phyloP scores from a whole-genome alignment of 2,113 vertebrate genomes.

The Oreochromis aureus region DNA sequence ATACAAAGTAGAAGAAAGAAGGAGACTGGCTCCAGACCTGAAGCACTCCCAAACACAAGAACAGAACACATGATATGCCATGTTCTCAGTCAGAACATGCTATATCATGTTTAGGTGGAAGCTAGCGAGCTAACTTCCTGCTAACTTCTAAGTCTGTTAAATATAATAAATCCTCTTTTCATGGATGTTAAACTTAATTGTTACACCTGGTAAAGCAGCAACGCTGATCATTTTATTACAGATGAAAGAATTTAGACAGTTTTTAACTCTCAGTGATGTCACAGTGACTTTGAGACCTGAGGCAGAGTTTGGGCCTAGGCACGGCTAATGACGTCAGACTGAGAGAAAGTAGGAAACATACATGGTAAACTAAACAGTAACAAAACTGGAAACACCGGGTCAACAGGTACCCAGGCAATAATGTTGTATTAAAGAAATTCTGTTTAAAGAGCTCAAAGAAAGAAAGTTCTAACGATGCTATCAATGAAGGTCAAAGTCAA shows the following conservation, averaged over 20 bases:
- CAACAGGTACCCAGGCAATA: not conserved
- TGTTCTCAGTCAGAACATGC: not conserved
- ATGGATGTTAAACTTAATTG: not conserved
- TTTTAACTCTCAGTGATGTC: not conserved
- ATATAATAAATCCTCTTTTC: rapidly evolving
- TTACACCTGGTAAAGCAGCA: not conserved
- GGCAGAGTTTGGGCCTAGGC: not conserved
- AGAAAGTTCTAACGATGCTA: not conserved
- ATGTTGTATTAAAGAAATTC: not conserved
- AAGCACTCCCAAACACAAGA: not conserved
- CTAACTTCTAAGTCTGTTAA: not conserved
- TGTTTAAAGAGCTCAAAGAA: not conserved
- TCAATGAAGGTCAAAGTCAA: not conserved
- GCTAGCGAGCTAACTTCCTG: not conserved
- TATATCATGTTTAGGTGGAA: rapidly evolving
- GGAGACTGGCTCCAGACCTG: not conserved
- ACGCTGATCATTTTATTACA: rapidly evolving
- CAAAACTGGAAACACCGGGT: not conserved
- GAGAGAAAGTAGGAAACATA: not conserved
- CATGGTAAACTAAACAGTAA: not conserved
- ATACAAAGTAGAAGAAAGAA: not conserved
- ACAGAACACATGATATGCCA: not conserved
- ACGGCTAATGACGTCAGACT: rapidly evolving
- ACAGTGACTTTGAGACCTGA: not conserved
- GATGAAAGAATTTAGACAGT: not conserved